Evolutionary conservation across 2,797 vertebrate species (phyloP), one percentile per base, ranked within the genome.

Genomic region (Staurois parvus): DNA sequence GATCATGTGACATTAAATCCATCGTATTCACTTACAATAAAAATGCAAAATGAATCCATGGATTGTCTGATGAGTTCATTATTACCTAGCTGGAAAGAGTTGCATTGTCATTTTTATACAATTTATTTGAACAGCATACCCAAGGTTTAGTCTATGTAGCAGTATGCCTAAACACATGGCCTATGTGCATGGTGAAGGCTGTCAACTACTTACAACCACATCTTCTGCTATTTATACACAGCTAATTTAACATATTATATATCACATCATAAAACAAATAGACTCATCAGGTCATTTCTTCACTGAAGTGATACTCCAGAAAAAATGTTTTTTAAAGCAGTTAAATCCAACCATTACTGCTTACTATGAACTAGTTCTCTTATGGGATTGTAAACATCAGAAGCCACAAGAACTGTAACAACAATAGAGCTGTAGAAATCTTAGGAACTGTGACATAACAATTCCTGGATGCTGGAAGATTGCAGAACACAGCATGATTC

Each of bases 141-240:
- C 79, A 81, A 72, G 56, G 59, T 91, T 90, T 90, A 88, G 72
- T 88, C 88, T 59, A 24, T 78, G 64, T 3, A 84, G 72, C 85
- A 81, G 67, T 26, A 79, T 79, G 83, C 74, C 68, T 89, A 90
- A 89, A 88, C 83, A 88, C 83, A 77, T 0, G 84, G 76, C 66
- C 67, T 87, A 26, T 29, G 89, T 64, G 76, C 0, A 21, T 76
- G 81, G 79, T 76, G 84, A 91, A 83, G 42, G 81, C 56, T 88
- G 72, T 84, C 84, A 87, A 2, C 0, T 87, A 68, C 0, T 2
- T 80, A 84, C 82, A 85, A 70, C 66, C 66, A 76, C 69, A 59
- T 88, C 81, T 88, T 87, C 59, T 86, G 81, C 87, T 0, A 37
- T 19, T 87, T 8, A 67, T 29, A 87, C 24, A 75, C 24, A 84